phyloP scores from a whole-genome alignment of 2,797 vertebrate genomes.

The Muscicapa striata region DNA sequence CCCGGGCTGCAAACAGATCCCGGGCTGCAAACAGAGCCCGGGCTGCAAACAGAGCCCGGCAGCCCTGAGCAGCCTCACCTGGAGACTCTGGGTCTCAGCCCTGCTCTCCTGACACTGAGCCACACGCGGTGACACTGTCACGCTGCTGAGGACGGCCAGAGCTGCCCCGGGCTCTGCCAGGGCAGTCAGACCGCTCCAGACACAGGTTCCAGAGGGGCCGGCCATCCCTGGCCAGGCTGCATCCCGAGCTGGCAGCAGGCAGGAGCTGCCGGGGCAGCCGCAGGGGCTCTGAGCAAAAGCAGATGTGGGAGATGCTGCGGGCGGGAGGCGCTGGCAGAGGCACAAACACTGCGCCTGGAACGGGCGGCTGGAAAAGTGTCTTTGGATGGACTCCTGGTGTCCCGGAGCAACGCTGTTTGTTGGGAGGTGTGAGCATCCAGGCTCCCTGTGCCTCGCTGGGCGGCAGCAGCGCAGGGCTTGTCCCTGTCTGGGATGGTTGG shows the following conservation, averaged over 20 bases:
- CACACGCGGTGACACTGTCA: not conserved
- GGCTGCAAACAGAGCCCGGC: not conserved
- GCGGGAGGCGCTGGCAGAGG: not conserved
- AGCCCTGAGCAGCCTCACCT: not conserved
- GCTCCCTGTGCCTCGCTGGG: not conserved
- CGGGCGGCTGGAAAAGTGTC: not conserved
- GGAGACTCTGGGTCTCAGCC: not conserved
- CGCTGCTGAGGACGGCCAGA: not conserved
- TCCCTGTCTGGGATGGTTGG: fast-evolving
- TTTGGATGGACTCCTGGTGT: not conserved
- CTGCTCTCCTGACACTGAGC: not conserved
- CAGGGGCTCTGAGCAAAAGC: not conserved
- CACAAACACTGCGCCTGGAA: not conserved
- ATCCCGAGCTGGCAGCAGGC: not conserved
- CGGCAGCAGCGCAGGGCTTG: not conserved
- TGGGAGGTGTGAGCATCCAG: not conserved
- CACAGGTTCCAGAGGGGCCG: fast-evolving
- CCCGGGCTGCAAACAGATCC: too few species aligned
- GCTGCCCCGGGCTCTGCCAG: not conserved
- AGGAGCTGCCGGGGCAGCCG: not conserved
- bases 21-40: not conserved
- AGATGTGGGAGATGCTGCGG: not conserved
- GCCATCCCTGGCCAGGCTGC: not conserved
- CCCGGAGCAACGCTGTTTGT: constrained; percentile 13
- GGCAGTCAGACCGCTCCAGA: fast-evolving